Evolutionary conservation across 2,888 invertebrate species (phyloP), one percentile per base, ranked within the genome.

Genomic region (Idaea dimidiata): DNA sequence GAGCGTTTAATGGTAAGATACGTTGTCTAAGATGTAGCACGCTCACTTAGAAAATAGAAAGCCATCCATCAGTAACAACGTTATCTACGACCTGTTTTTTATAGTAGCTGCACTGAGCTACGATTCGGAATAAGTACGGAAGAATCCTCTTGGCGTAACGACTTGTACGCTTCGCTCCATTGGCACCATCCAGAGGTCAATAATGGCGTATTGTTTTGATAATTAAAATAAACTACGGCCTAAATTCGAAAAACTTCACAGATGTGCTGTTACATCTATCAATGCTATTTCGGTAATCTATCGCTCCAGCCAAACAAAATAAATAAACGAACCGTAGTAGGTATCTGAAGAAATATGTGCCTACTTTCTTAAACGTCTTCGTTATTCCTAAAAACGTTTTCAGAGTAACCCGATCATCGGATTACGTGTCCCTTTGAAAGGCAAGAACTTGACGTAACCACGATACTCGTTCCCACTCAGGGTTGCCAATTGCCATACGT

Each of bases 361-460:
- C 8, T 43, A 43, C 43, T 43, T 43, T 43, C 43, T 43, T 10
- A 43, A 43, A 43, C 43, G 43, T 43, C 43, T 43, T 43, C 43
- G 43, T 43, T 43, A 43, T 43, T 43, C 14, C 43, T 10, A 43
- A 7, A 43, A 43, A 43, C 43, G 43, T 43, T 43, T 7, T 43
- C 43, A 43, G 43, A 43, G 43, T 43, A 43, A 43, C 43, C 43
- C 14, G 43, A 43, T 43, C 43, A 10, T 14, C 43, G 43, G 66
- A 67, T 68, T 63, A 58, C 61, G 64, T 62, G 64, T 65, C 63
- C 63, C 67, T 66, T 66, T 64, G 63, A 43, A 65, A 55, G 54
- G 7, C 54, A 55, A 6, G 7, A 14, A 43, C 43, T 43, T 43
- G 14, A 14, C 18, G 64, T 61, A 62, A 62, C 64, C 57, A 62